Evolutionary conservation across 2,797 vertebrate species (phyloP).

Genomic region (Xerus rutilus): DNA sequence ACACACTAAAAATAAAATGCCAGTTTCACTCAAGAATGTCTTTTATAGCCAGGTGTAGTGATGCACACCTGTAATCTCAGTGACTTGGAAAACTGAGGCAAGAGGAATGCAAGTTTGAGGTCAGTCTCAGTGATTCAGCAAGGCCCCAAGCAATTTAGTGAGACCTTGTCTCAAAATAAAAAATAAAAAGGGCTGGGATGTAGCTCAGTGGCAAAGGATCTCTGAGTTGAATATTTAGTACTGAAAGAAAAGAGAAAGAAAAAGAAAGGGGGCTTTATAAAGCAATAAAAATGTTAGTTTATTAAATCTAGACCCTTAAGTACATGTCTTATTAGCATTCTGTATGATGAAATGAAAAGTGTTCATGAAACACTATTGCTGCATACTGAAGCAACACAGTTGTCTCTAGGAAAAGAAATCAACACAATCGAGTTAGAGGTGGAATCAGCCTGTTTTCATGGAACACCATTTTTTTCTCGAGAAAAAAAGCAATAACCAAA

Average conservation of each 20-base stretch:
- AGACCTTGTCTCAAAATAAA: too few relatives aligned
- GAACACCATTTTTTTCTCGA: conserved; percentile 17
- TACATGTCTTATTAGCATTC: not conserved
- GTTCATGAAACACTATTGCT: not conserved
- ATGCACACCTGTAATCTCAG: too few relatives aligned
- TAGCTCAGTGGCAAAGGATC: too few relatives aligned
- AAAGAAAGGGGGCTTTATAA: not conserved
- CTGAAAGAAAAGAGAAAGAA: too few relatives aligned
- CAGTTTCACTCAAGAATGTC: not conserved
- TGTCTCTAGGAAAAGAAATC: not conserved
- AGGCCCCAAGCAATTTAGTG: too few relatives aligned
- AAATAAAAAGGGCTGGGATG: too few relatives aligned
- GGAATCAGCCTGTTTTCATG: not conserved
- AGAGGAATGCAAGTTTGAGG: too few relatives aligned
- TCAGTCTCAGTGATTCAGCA: too few relatives aligned
- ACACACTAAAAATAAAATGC: not conserved
- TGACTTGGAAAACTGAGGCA: too few relatives aligned
- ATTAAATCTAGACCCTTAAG: not conserved
- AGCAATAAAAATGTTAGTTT: conserved; percentile 10
- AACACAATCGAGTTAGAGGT: not conserved
- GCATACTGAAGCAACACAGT: not conserved
- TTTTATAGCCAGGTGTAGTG: not conserved
- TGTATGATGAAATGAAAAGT: not conserved
- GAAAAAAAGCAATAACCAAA: conserved; percentile 24
- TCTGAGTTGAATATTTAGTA: too few relatives aligned